Percentiles rank a stretch among this genome's conserved stretches.
Evolutionary conservation across 2,797 vertebrate species (phyloP).

Genomic region (Scarus forsteni): DNA sequence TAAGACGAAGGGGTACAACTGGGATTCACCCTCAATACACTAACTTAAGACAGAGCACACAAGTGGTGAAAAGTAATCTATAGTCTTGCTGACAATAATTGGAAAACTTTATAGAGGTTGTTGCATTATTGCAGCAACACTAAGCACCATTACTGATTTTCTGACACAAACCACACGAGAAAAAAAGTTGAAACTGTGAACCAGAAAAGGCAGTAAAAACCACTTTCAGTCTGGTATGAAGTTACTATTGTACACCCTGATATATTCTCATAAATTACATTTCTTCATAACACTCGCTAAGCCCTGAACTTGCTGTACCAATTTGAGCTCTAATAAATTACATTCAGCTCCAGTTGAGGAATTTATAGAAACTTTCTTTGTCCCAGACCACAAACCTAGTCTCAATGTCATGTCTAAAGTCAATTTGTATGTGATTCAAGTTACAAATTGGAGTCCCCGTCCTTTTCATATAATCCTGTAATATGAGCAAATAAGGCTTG

Average conservation of each 20-base stretch:
- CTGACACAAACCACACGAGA: too few species aligned
- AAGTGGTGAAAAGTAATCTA: too few species aligned
- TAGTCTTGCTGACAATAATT: too few species aligned
- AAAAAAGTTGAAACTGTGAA: not conserved
- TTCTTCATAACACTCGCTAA: not conserved
- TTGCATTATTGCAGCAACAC: not conserved
- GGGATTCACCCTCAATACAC: too few species aligned
- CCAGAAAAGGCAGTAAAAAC: not conserved
- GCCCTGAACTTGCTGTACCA: not conserved
- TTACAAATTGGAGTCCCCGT: constrained; percentile 3
- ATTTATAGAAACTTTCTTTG: constrained; percentile 3
- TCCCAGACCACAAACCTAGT: constrained; percentile 1
- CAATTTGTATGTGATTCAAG: not conserved
- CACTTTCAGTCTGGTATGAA: not conserved
- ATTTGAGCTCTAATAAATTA: not conserved
- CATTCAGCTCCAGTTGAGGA: not conserved
- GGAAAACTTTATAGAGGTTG: not conserved
- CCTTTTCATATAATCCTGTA: not conserved
- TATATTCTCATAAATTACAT: not conserved
- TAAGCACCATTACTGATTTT: too few species aligned
- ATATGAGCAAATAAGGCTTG: constrained; percentile 13
- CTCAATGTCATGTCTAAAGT: constrained; percentile 2
- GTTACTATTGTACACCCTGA: not conserved
- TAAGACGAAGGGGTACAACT: too few species aligned
- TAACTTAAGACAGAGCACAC: too few species aligned